Evolutionary conservation across 2,888 invertebrate species (phyloP).

Genomic region (Melinopterus prodromus): DNA sequence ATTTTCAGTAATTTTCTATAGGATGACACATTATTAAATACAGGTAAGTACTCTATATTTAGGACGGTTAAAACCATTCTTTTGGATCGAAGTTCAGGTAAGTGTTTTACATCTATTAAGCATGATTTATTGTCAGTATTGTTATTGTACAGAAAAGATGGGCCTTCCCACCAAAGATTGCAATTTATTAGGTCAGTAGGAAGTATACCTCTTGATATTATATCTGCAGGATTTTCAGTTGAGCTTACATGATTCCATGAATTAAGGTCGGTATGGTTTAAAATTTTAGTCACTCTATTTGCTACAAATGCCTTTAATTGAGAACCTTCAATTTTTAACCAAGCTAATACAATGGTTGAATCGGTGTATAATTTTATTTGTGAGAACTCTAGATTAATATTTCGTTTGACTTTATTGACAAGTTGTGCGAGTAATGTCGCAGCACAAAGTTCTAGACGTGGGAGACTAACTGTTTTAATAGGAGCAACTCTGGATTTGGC

Average conservation of each 20-base stretch:
- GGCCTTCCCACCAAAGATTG: constrained; percentile 39
- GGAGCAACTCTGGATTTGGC: constrained; percentile 40
- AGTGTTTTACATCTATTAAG: neutral
- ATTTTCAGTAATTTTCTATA: constrained; percentile 33
- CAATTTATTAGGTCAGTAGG: constrained; percentile 26
- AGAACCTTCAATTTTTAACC: constrained; percentile 32
- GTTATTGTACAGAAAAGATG: constrained; percentile 13
- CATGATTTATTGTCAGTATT: neutral
- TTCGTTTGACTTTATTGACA: constrained; percentile 16
- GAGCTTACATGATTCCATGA: constrained; percentile 39
- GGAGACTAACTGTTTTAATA: constrained; percentile 33
- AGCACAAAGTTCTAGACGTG: constrained; percentile 40
- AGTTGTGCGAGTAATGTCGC: constrained; percentile 37
- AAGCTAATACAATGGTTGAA: constrained; percentile 37
- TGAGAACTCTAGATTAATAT: constrained; percentile 24
- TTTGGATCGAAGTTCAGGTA: neutral
- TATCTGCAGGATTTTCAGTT: constrained; percentile 41
- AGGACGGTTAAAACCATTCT: neutral
- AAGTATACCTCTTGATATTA: constrained; percentile 36
- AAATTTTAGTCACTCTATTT: constrained; percentile 36
- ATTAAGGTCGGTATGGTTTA: constrained; percentile 25
- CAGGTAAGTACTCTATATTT: constrained; percentile 4
- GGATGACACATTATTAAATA: constrained; percentile 30
- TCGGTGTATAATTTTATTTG: constrained; percentile 36
- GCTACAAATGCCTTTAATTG: constrained; percentile 38